Evolutionary conservation across 2,888 invertebrate genomes (phyloP), one percentile per base, ranked within the genome.

Genomic region (Stramonita haemastoma): DNA sequence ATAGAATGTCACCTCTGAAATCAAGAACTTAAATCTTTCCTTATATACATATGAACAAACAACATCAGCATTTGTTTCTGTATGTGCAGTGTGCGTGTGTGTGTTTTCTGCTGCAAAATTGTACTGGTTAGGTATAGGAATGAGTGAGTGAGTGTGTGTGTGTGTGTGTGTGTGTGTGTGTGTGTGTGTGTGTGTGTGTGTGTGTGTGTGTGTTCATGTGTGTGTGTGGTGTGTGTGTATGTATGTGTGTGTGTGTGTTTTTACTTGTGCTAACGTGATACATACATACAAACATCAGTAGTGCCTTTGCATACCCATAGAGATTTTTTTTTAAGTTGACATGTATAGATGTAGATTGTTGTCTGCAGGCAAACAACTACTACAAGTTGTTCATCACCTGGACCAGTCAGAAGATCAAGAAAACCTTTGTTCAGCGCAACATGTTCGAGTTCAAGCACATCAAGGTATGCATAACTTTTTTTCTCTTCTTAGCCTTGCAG

Each of bases 371-470:
- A 0, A 99, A 99, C 94, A 98, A 99, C 96, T 99, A 99, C 96
- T 99, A 99, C 96, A 99, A 99, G 96, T 98, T 99, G 98, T 99
- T 99, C 94, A 99, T 99, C 91, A 99, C 99, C 5, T 99, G 99
- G 99, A 99, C 99, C 0, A 99, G 99, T 96, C 99, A 99, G 95
- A 99, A 99, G 96, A 99, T 99, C 89, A 97, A 99, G 91, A 98
- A 99, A 96, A 99, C 99, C 0, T 99, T 99, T 96, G 99, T 99
- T 0, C 98, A 99, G 94, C 97, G 99, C 92, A 99, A 99, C 95
- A 99, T 99, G 99, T 99, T 99, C 97, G 99, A 99, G 96, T 99
- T 99, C 95, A 99, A 99, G 95, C 99, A 99, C 95, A 99, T 99
- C 90, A 99, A 99, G 94, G 96, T 96, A 91, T 73, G 73, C 8